Percentiles rank a stretch among this genome's conserved stretches.
Evolutionary conservation across 1,140 invertebrate species (phyloP).

Genomic region (Drosophila sp.): DNA sequence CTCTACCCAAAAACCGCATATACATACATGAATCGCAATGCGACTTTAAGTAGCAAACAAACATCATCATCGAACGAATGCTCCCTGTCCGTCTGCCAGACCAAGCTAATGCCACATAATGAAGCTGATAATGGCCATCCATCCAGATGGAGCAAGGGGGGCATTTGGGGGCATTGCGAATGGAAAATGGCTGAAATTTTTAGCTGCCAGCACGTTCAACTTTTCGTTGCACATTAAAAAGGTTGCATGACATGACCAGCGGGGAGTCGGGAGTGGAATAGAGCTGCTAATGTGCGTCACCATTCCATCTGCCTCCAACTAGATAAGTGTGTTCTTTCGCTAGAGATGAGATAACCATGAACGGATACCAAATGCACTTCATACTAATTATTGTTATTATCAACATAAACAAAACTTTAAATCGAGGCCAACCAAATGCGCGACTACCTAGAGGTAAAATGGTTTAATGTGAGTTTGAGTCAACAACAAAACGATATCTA

Average conservation of each 20-base stretch:
- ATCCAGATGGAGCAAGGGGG: background rate
- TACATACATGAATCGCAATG: slow-evolving; percentile 59
- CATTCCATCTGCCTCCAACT: slow-evolving; percentile 49
- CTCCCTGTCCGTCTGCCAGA: slow-evolving; percentile 5
- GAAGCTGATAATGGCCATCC: slow-evolving; percentile 76
- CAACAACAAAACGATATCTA: no score
- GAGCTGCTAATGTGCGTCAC: slow-evolving; percentile 63
- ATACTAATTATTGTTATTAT: slow-evolving; percentile 8
- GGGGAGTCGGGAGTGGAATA: background rate
- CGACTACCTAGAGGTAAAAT: background rate
- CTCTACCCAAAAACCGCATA: background rate
- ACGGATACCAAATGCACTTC: slow-evolving; percentile 1
- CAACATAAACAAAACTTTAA: background rate
- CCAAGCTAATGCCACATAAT: slow-evolving; percentile 75
- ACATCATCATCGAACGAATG: slow-evolving; percentile 26
- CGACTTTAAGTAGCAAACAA: slow-evolving; percentile 72
- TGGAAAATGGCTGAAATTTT: slow-evolving; percentile 36
- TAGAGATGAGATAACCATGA: background rate
- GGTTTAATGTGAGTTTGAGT: background rate
- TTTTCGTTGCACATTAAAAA: slow-evolving; percentile 66
- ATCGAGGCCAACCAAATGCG: background rate
- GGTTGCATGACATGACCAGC: background rate
- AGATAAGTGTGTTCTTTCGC: background rate
- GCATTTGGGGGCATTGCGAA: slow-evolving; percentile 35
- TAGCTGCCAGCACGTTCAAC: slow-evolving; percentile 59